These are phyloP conservation scores for Psittacula echo DNA, from an alignment of 2,797 vertebrate species.

Conservation along the genomic window DNA sequence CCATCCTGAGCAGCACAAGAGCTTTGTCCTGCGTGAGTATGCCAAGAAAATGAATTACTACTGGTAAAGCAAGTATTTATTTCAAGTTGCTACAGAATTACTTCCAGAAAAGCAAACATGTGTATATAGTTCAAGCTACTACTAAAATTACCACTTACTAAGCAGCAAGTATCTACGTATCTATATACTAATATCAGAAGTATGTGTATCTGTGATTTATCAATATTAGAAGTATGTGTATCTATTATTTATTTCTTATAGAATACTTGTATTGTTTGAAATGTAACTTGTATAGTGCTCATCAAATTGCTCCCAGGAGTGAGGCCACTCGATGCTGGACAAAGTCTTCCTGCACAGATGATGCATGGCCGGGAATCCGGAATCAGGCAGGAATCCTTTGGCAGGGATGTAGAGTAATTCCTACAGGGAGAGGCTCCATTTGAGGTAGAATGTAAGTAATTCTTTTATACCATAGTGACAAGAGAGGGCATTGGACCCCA, in stretches of 20 bases:
- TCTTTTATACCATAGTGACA: background rate
- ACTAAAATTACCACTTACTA: too few relatives aligned
- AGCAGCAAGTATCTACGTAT: background rate
- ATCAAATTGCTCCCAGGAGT: rapidly evolving
- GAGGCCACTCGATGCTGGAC: rapidly evolving
- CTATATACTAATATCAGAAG: too few relatives aligned
- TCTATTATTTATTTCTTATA: background rate
- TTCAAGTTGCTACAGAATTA: background rate
- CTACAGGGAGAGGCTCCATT: background rate
- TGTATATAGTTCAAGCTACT: background rate
- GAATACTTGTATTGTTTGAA: background rate
- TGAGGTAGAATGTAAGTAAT: background rate
- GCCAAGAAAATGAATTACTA: background rate
- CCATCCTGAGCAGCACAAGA: background rate
- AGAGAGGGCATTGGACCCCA: background rate
- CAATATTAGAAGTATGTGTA: background rate
- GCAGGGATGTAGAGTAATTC: rapidly evolving
- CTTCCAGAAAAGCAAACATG: background rate
- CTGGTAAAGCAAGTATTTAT: background rate
- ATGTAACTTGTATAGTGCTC: rapidly evolving
- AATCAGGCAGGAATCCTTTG: background rate
- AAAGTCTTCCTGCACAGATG: background rate
- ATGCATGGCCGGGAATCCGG: rapidly evolving
- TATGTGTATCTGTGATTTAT: background rate
- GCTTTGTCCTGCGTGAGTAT: background rate